Conservation (phyloP, 53 echinoderm and acorn worm species). For the Zoroaster sp. region DNA sequence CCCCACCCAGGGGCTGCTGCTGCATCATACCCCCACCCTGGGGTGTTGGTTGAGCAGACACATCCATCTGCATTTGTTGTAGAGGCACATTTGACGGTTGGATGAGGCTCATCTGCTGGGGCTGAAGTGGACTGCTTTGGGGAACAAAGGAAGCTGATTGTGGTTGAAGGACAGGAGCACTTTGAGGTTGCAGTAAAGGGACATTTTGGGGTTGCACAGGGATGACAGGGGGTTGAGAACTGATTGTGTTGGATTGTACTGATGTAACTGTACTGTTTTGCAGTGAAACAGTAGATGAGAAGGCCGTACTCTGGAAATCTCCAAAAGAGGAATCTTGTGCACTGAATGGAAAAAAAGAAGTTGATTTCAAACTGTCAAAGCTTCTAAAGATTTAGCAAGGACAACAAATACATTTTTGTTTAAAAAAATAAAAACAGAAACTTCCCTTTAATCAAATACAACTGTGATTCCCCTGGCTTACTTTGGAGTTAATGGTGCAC, state of each 20-base stretch:
- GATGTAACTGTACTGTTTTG: slow-evolving; percentile 65
- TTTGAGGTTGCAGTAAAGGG: slow-evolving; percentile 6
- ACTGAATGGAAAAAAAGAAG: neutral
- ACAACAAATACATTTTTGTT: neutral
- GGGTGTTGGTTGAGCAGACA: neutral
- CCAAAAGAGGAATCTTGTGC: slow-evolving; percentile 76
- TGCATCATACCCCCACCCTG: neutral
- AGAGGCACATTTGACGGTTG: slow-evolving; percentile 47
- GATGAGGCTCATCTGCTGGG: slow-evolving; percentile 14
- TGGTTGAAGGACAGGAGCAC: slow-evolving; percentile 3
- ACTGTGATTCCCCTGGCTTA: neutral
- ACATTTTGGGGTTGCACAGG: slow-evolving; percentile 47
- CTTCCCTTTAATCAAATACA: neutral
- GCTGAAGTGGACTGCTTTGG: slow-evolving; percentile 10
- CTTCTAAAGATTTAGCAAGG: no score
- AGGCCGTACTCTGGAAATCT: slow-evolving; percentile 80
- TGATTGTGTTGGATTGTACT: slow-evolving; percentile 29
- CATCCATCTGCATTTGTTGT: slow-evolving; percentile 43
- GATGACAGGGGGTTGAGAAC: neutral
- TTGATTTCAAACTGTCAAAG: no score
- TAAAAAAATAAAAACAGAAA: neutral
- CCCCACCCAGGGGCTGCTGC: slow-evolving; percentile 21
- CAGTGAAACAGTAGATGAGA: slow-evolving; percentile 68
- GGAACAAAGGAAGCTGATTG: neutral
- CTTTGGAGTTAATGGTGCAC: slow-evolving; percentile 56